Evolutionary conservation across 2,888 invertebrate genomes (phyloP).

Genomic region (Adela reaumurella): DNA sequence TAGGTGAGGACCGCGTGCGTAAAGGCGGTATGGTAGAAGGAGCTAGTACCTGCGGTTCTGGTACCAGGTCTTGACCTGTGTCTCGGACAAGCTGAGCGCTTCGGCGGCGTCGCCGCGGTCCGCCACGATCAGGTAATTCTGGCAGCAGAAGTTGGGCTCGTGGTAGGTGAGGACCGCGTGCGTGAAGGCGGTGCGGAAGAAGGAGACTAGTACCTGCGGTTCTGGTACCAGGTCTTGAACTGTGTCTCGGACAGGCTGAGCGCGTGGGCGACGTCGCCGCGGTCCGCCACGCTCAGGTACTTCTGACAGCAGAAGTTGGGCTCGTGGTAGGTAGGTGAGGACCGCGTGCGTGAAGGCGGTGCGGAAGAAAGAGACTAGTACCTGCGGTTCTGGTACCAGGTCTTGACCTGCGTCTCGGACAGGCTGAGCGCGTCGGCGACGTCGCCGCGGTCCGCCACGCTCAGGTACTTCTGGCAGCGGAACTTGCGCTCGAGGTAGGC

Average conservation of each 20-base stretch:
- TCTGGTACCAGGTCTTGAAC: conserved; percentile 95
- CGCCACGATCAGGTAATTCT: conserved; percentile 91
- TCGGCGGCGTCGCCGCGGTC: conserved; percentile 92
- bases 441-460: conserved; percentile 89
- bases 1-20: too few relatives aligned
- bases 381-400: conserved; percentile 92
- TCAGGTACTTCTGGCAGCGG: conserved; percentile 89
- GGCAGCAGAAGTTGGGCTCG: too few relatives aligned
- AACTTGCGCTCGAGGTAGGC: conserved; percentile 91
- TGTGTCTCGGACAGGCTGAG: conserved; percentile 89
- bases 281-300: conserved; percentile 88
- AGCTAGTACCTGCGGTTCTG: conserved; percentile 82
- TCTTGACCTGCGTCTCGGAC: conserved; percentile 93
- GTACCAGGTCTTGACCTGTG: conserved; percentile 96
- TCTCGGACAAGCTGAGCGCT: conserved; percentile 83
- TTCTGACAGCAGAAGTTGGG: too few relatives aligned
- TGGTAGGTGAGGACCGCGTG: too few relatives aligned
- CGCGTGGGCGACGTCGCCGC: conserved; percentile 89
- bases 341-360: conserved; percentile 88
- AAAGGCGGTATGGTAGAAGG: neutral
- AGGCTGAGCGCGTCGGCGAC: conserved; percentile 87
- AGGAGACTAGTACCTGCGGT: conserved; percentile 68
- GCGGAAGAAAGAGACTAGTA: conserved; percentile 25
- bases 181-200: neutral
- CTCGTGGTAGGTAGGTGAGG: conserved; percentile 51